Percentiles rank a stretch among this genome's conserved stretches.
These are phyloP conservation scores for Sternotherus odoratus DNA, from an alignment of 2,797 vertebrate species.

Conservation along the genomic window DNA sequence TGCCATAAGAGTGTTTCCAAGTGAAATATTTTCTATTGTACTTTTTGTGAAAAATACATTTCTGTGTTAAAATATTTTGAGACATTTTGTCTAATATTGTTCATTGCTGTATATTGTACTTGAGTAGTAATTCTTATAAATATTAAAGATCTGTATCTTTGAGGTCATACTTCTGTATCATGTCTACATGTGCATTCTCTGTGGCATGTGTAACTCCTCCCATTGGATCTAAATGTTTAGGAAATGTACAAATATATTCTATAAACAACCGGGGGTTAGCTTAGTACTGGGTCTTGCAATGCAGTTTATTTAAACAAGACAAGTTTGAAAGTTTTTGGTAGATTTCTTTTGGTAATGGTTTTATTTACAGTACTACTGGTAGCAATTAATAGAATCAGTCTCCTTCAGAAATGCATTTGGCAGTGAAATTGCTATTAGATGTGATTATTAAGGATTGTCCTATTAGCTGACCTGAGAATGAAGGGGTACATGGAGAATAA, in stretches of 20 bases:
- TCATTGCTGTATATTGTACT: not conserved
- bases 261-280: not conserved
- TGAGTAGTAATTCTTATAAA: not conserved
- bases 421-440: not conserved
- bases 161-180: not conserved
- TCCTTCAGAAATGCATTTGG: not conserved
- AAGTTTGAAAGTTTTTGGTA: not conserved
- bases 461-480: too few relatives aligned
- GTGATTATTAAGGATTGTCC: not conserved
- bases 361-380: not conserved
- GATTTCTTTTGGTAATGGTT: not conserved
- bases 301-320: not conserved
- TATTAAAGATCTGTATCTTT: not conserved
- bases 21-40: not conserved
- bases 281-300: not conserved
- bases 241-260: not conserved
- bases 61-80: conserved; percentile 2
- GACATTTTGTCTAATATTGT: not conserved
- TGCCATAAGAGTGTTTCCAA: not conserved
- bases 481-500: not conserved
- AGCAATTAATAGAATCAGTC: not conserved
- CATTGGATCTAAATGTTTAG: not conserved
- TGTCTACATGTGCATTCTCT: not conserved
- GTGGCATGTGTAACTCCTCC: not conserved
- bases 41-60: conserved; percentile 2